Evolutionary conservation across 1,140 invertebrate genomes (phyloP).

Genomic region (Solenopsis invicta): DNA sequence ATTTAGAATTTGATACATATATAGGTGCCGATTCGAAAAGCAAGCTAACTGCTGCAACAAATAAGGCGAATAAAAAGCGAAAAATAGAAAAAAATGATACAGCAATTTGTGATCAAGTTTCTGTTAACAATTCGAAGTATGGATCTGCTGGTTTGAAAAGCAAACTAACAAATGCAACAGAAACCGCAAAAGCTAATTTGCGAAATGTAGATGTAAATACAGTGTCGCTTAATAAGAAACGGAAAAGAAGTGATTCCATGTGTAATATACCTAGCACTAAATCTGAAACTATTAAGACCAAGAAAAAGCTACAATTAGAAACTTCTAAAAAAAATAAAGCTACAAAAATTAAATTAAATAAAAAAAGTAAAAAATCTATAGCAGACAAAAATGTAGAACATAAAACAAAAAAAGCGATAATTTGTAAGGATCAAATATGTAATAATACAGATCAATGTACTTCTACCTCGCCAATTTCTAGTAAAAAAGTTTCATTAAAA

Average conservation of each 20-base stretch:
- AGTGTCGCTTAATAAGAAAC: conserved; percentile 43
- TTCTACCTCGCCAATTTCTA: background rate
- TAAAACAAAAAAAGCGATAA: conserved; percentile 32
- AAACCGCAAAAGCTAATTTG: background rate
- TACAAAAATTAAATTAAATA: conserved; percentile 49
- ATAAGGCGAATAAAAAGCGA: too few relatives aligned
- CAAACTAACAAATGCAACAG: background rate
- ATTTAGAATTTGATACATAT: background rate
- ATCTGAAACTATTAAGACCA: background rate
- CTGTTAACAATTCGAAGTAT: background rate
- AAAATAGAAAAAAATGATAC: background rate
- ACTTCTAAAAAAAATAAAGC: conserved; percentile 10
- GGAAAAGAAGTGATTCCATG: background rate
- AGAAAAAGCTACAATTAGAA: background rate
- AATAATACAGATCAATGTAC: conserved; percentile 8
- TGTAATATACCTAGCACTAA: background rate
- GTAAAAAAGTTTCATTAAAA: background rate
- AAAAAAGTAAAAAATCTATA: background rate
- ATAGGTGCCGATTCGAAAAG: background rate
- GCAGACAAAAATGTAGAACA: background rate
- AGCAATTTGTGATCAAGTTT: background rate
- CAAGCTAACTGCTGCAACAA: background rate
- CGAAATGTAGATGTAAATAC: conserved; percentile 18
- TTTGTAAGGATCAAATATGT: conserved; percentile 39
- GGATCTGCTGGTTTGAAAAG: background rate